Evolutionary conservation across 2,797 vertebrate genomes (phyloP).

Genomic region (Tadarida brasiliensis): DNA sequence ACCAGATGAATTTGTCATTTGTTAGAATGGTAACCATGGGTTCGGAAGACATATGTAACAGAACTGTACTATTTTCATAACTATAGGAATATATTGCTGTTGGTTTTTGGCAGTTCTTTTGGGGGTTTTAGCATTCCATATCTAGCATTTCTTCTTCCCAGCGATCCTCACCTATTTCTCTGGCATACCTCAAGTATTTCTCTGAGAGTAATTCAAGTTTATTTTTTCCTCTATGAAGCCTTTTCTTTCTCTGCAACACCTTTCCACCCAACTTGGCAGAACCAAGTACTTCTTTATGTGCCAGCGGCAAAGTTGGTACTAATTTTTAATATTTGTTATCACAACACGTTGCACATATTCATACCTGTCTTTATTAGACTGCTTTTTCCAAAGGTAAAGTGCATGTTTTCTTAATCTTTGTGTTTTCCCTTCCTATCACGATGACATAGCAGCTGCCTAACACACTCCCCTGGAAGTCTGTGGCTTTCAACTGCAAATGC

Average conservation of each 20-base stretch:
- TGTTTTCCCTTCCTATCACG: neutral
- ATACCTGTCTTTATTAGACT: neutral
- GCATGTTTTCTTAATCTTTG: neutral
- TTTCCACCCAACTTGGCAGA: neutral
- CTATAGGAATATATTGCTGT: neutral
- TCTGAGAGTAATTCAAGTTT: neutral
- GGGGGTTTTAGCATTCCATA: neutral
- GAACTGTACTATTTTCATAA: neutral
- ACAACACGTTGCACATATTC: neutral
- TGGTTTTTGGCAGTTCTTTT: neutral
- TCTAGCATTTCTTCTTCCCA: neutral
- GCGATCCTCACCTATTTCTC: neutral
- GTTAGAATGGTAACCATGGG: neutral
- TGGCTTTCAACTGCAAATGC: neutral
- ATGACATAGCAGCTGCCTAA: neutral
- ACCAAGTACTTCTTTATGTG: neutral
- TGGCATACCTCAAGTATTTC: neutral
- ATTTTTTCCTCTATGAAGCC: neutral
- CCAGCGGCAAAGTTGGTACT: neutral
- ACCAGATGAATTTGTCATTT: neutral
- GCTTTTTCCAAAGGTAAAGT: neutral
- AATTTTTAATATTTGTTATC: neutral
- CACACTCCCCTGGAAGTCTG: neutral
- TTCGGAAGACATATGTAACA: neutral
- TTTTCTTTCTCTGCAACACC: neutral